Evolutionary conservation across 2,888 invertebrate genomes (phyloP).

Genomic region (Sphaeridia pumilis): DNA sequence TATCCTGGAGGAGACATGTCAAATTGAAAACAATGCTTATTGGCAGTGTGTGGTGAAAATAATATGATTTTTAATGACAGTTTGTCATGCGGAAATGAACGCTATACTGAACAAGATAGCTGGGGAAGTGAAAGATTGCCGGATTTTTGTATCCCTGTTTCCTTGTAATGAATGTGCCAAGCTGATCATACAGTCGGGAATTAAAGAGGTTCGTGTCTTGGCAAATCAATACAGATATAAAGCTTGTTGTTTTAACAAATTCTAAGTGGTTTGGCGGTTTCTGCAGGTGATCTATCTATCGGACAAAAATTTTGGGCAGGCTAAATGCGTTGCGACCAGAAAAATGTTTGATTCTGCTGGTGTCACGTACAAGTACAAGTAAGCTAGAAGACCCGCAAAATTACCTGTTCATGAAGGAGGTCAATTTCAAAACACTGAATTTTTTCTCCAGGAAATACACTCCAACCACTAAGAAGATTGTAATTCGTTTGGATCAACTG

Average conservation of each 20-base stretch:
- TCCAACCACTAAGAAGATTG: conserved; percentile 51
- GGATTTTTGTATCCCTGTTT: conserved; percentile 78
- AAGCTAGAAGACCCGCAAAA: not conserved
- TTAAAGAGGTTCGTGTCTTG: conserved; percentile 45
- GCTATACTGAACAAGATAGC: conserved; percentile 86
- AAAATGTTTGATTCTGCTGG: conserved; percentile 67
- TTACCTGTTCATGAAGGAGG: no score
- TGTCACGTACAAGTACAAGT: conserved; percentile 53
- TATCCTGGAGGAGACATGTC: not conserved
- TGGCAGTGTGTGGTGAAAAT: not conserved
- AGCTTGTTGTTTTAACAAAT: not conserved
- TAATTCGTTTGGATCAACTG: conserved; percentile 54
- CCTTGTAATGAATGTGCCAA: conserved; percentile 98
- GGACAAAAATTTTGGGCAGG: conserved; percentile 63
- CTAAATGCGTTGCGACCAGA: conserved; percentile 60
- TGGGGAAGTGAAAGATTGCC: conserved; percentile 61
- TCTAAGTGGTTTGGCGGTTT: not conserved
- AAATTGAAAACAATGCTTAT: not conserved
- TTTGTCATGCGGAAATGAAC: conserved; percentile 97
- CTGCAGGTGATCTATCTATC: conserved; percentile 59
- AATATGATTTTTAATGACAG: conserved; percentile 43
- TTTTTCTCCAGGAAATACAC: conserved; percentile 50
- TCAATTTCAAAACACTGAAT: no score
- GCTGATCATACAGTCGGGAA: conserved; percentile 86
- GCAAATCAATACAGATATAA: not conserved